Evolutionary conservation across 2,113 vertebrate species (phyloP).

Genomic region (Tauraco erythrolophus): DNA sequence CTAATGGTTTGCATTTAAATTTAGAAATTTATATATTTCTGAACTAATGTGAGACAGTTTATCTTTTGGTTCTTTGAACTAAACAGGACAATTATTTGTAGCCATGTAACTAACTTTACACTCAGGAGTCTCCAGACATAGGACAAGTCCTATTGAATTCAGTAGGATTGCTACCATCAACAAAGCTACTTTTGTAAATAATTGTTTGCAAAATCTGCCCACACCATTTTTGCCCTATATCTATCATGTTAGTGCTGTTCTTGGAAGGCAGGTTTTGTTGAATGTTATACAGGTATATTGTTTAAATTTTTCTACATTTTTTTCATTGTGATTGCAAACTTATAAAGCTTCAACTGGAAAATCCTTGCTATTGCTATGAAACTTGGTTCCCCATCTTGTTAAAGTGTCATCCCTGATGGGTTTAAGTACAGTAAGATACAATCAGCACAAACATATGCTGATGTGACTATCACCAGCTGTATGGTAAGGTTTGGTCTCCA

Average conservation of each 20-base stretch:
- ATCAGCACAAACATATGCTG: background rate
- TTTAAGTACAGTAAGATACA: background rate
- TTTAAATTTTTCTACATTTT: background rate
- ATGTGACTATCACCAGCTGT: background rate
- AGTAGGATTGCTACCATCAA: background rate
- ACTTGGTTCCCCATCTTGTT: background rate
- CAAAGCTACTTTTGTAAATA: background rate
- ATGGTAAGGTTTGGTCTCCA: background rate
- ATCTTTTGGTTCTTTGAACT: background rate
- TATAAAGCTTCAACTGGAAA: conserved; percentile 2
- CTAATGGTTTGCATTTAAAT: background rate
- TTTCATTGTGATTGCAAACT: background rate
- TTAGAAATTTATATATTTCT: background rate
- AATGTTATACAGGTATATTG: background rate
- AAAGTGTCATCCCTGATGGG: background rate
- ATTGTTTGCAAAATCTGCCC: background rate
- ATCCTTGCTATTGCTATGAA: background rate
- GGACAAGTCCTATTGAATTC: background rate
- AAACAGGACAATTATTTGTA: background rate
- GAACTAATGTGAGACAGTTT: background rate
- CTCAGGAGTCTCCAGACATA: background rate
- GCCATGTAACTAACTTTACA: background rate
- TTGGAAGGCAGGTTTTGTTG: background rate
- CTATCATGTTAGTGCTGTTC: background rate
- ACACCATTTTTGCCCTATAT: background rate